Evolutionary conservation across 1,140 invertebrate species (phyloP), one percentile per base, ranked within the genome.

Genomic region (Sycophila sp.): DNA sequence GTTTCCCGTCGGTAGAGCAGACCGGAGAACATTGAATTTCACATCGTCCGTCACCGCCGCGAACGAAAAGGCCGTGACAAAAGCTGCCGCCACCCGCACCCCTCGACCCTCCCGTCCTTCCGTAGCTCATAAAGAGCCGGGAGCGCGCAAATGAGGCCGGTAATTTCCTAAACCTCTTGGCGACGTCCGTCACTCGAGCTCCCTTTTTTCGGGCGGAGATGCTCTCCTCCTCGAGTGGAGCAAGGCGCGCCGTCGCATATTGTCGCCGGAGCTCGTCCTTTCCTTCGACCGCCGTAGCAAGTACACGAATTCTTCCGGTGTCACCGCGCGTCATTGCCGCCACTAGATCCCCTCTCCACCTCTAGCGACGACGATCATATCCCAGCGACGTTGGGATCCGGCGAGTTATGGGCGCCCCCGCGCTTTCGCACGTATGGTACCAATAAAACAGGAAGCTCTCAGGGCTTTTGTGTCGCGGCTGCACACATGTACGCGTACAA

Each of bases 401-500:
- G 47, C 28, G 64, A 17, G 60, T 56, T 36, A 17, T 28, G 32
- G 11, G 73, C 78, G 75, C 70, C 76, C 75, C 80, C 81, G 80
- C 60, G 13, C 26, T 7, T n/a, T 26, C 32, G 17, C 45, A 78
- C 85, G 82, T 85, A 83, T 81, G 79, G 77, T 85, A 82, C 85
- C 84, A 86, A 86, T 86, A 85, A 86, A 86, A 85, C 77, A 79
- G 76, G 80, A 85, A 85, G 83, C 85, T 84, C 85, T 86, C 84
- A 78, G 80, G 32, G 81, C 84, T 84, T 85, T 86, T 86, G 85
- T 86, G 81, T 83, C 75, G 22, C 56, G 47, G 13, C 4, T 24
- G 81, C 83, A 19, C n/a, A 30, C 6, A 22, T 30, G 13, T 4
- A 28, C 30, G 24, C n/a, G 22, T 30, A 34, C 10, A 3, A 13